Conservation (phyloP, 2,797 vertebrate genomes). For the Natrix natrix region DNA sequence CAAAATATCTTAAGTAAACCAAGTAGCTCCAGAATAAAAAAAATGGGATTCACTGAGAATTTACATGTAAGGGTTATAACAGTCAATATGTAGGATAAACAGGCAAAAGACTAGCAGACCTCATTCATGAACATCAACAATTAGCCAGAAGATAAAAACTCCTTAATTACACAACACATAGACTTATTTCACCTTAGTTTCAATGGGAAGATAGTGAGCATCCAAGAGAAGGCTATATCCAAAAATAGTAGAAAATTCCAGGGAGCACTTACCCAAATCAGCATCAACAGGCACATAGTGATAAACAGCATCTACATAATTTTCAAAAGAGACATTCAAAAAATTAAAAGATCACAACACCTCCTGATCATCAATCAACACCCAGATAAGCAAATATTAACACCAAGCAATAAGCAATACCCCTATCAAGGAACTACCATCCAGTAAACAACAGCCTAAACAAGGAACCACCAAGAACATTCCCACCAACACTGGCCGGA, state of each 20-base stretch:
- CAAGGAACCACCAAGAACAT: background rate
- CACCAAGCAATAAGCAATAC: background rate
- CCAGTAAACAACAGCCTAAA: background rate
- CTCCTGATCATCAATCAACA: background rate
- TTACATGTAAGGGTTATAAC: background rate
- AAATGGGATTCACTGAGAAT: background rate
- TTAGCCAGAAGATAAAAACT: background rate
- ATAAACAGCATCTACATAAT: background rate
- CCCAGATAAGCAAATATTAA: background rate
- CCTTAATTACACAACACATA: background rate
- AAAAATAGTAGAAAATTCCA: background rate
- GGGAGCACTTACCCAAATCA: background rate
- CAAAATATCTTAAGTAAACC: background rate
- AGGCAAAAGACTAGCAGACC: background rate
- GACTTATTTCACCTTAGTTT: background rate
- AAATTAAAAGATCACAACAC: background rate
- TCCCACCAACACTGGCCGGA: background rate
- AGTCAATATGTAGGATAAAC: background rate
- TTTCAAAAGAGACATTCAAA: background rate
- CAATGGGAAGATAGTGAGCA: background rate
- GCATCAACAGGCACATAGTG: background rate
- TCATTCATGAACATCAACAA: background rate
- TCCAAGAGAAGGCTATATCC: background rate
- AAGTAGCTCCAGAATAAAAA: too few species aligned
- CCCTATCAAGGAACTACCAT: background rate